A percentile compares a stretch with the other conserved stretches of the same genome.
phyloP scores from a whole-genome alignment of 2,888 invertebrate genomes.

The Ornithoptera priamus region DNA sequence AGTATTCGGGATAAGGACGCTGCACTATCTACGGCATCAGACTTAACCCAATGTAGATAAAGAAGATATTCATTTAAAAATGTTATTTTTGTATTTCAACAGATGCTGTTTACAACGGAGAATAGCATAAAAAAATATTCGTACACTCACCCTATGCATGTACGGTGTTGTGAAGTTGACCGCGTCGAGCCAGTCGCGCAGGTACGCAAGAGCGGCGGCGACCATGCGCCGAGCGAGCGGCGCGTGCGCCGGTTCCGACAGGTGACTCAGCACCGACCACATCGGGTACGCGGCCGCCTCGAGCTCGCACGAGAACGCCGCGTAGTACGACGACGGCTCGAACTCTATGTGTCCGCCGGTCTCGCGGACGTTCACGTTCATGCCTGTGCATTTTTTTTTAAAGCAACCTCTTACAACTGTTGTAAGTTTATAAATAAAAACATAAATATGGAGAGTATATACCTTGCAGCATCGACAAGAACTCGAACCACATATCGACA shows the following conservation, averaged over 20 bases:
- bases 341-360: constrained; percentile 95
- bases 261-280: constrained; percentile 97
- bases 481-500: constrained; percentile 97
- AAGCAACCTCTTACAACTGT: too few relatives aligned
- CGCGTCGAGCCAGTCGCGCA: constrained; percentile 94
- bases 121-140: too few relatives aligned
- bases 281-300: constrained; percentile 98
- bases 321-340: constrained; percentile 98
- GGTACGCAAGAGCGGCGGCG: constrained; percentile 86
- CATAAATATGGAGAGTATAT: constrained; percentile 33
- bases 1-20: too few relatives aligned
- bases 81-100: too few relatives aligned
- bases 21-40: too few relatives aligned
- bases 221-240: constrained; percentile 88
- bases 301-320: constrained; percentile 97
- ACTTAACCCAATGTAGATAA: too few relatives aligned
- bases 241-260: constrained; percentile 86
- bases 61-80: too few relatives aligned
- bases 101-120: too few relatives aligned
- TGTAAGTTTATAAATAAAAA: too few relatives aligned
- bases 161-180: constrained; percentile 85
- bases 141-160: constrained; percentile 72
- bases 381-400: constrained; percentile 79
- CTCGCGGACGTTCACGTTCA: constrained; percentile 97
- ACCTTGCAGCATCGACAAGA: constrained; percentile 97